These are phyloP conservation scores for Holcopasites calliopsidis DNA, from an alignment of 1,140 invertebrate species.

Conservation along the genomic window DNA sequence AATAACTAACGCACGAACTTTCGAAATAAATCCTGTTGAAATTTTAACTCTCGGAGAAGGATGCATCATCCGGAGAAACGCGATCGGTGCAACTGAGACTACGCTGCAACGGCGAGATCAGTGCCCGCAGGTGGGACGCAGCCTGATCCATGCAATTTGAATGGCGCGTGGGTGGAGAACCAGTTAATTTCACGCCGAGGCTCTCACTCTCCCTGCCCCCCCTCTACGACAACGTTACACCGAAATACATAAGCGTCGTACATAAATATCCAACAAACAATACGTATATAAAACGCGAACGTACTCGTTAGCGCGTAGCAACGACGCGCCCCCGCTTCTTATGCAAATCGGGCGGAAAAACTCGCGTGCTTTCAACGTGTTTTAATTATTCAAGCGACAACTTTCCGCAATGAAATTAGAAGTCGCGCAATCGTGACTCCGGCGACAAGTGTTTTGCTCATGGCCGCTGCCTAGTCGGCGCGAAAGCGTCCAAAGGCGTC, in stretches of 20 bases:
- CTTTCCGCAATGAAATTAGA: constrained; percentile 78
- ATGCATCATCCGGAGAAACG: constrained; percentile 13
- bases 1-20: not conserved
- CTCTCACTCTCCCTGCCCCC: not conserved
- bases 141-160: constrained; percentile 52
- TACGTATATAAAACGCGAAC: not conserved
- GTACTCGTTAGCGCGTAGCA: not conserved
- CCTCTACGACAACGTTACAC: not conserved
- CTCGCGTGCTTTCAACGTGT: constrained; percentile 74
- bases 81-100: not conserved
- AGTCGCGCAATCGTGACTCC: constrained; percentile 72
- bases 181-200: constrained; percentile 61
- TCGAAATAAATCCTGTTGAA: not conserved
- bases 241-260: constrained; percentile 8
- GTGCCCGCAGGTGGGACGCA: constrained; percentile 44
- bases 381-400: constrained; percentile 79
- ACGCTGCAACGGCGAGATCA: constrained; percentile 12
- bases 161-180: constrained; percentile 47
- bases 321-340: constrained; percentile 52
- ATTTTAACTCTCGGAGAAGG: not conserved
- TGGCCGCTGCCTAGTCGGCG: constrained; percentile 58
- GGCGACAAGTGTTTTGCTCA: constrained; percentile 75
- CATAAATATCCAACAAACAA: constrained; percentile 20
- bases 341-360: constrained; percentile 71
- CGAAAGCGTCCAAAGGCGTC: constrained; percentile 30